These are phyloP conservation scores for Lota lota DNA, from an alignment of 2,113 vertebrate species.

Conservation along the genomic window DNA sequence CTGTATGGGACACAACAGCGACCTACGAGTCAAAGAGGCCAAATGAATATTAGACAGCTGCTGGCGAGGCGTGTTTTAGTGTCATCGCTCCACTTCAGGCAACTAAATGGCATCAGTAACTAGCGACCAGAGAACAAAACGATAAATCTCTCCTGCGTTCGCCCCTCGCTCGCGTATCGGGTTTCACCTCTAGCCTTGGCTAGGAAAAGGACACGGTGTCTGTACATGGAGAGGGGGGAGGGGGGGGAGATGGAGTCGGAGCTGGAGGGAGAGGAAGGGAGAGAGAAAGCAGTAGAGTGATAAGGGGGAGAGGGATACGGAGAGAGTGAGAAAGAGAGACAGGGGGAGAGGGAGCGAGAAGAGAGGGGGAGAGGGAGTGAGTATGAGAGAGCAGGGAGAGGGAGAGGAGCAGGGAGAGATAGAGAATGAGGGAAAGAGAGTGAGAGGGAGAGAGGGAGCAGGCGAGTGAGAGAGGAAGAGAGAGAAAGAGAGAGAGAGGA, in stretches of 20 bases:
- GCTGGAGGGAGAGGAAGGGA: not conserved
- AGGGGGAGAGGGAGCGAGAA: not conserved
- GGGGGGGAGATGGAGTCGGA: not conserved
- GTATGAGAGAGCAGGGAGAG: not conserved
- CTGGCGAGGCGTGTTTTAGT: conserved; percentile 39
- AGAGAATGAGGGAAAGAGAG: not conserved
- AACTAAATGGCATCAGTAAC: conserved; percentile 26
- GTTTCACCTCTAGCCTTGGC: conserved; percentile 32
- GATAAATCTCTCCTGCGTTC: conserved; percentile 36
- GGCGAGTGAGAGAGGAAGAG: not conserved
- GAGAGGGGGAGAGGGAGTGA: not conserved
- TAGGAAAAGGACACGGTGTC: not conserved
- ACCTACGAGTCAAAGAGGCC: conserved; percentile 12
- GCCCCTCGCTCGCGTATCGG: conserved; percentile 17
- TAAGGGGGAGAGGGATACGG: too few relatives aligned
- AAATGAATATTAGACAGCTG: conserved; percentile 46
- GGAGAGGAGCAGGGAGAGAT: too few relatives aligned
- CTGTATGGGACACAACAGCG: conserved; percentile 32
- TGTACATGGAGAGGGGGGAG: conserved; percentile 2
- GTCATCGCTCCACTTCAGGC: conserved; percentile 49
- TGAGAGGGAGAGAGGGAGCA: not conserved
- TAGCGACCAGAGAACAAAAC: conserved; percentile 19
- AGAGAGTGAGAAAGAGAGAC: conserved; percentile 1
- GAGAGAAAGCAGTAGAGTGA: not conserved
- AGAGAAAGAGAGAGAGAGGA: not conserved